phyloP scores from a whole-genome alignment of 1,140 invertebrate genomes.

The Drosophila aff. region DNA sequence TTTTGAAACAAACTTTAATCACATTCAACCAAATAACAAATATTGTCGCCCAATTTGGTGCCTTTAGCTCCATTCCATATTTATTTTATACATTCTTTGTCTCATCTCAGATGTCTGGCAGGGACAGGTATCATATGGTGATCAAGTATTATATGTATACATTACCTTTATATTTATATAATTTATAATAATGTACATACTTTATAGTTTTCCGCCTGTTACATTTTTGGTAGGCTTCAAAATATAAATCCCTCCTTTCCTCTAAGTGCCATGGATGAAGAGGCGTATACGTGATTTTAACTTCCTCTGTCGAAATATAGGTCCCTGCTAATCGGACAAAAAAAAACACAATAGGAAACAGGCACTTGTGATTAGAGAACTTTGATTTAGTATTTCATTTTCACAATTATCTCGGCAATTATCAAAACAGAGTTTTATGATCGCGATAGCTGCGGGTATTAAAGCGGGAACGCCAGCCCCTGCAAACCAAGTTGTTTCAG shows the following conservation, averaged over 20 bases:
- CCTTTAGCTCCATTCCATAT: background rate
- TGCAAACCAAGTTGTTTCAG: slow-evolving; percentile 19
- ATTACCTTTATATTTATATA: background rate
- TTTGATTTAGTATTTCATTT: slow-evolving; percentile 30
- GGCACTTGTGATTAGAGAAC: background rate
- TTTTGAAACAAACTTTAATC: background rate
- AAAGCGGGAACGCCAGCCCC: background rate
- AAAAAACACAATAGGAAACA: background rate
- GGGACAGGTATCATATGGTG: background rate
- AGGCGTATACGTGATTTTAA: background rate
- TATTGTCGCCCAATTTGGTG: background rate
- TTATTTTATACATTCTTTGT: background rate
- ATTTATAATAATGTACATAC: background rate
- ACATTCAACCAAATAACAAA: too few relatives aligned
- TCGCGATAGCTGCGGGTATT: slow-evolving; percentile 1
- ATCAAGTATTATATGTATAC: background rate
- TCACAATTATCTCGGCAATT: background rate
- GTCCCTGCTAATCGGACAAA: background rate
- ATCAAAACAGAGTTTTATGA: background rate
- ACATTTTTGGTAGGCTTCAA: background rate
- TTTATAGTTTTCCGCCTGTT: background rate
- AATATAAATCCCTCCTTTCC: background rate
- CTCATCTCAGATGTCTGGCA: background rate
- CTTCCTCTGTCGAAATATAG: background rate
- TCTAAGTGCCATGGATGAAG: background rate